Evolutionary conservation across 2,888 invertebrate species (phyloP).

Genomic region (Sinohyriopsis cumingii): DNA sequence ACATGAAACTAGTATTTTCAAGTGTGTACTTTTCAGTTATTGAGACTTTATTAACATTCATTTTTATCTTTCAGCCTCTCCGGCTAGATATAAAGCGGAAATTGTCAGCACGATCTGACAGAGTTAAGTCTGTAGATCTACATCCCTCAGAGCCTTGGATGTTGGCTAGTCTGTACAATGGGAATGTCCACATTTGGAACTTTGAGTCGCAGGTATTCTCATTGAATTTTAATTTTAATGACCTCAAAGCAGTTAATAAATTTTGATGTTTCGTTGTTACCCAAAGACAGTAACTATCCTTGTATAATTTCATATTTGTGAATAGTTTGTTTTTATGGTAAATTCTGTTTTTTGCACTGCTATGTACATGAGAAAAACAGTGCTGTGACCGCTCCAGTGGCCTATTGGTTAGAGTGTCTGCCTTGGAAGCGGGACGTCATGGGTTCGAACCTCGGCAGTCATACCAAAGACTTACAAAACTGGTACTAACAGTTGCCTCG

Average conservation of each 20-base stretch:
- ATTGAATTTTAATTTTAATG: background rate
- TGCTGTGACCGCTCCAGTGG: too few relatives aligned
- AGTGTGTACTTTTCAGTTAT: background rate
- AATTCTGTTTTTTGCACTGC: too few relatives aligned
- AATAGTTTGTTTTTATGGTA: too few relatives aligned
- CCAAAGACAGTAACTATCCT: background rate
- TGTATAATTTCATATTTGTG: too few relatives aligned
- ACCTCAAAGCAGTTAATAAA: background rate
- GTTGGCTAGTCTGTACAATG: slow-evolving; percentile 97
- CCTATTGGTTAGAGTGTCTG: too few relatives aligned
- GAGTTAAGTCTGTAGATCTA: slow-evolving; percentile 97
- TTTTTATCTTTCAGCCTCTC: slow-evolving; percentile 79
- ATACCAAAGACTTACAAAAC: too few relatives aligned
- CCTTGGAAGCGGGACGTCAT: too few relatives aligned
- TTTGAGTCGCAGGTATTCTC: slow-evolving; percentile 86
- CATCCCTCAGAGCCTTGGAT: slow-evolving; percentile 99
- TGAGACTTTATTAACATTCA: background rate
- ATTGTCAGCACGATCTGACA: slow-evolving; percentile 96
- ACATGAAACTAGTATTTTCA: background rate
- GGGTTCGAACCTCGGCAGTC: too few relatives aligned
- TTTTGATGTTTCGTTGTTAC: background rate
- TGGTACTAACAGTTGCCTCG: too few relatives aligned
- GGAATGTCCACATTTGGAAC: slow-evolving; percentile 99
- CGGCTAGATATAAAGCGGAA: slow-evolving; percentile 98
- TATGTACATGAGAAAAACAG: too few relatives aligned